These are phyloP conservation scores for Luehdorfia chinensis DNA, from an alignment of 1,140 invertebrate species.

Conservation along the genomic window DNA sequence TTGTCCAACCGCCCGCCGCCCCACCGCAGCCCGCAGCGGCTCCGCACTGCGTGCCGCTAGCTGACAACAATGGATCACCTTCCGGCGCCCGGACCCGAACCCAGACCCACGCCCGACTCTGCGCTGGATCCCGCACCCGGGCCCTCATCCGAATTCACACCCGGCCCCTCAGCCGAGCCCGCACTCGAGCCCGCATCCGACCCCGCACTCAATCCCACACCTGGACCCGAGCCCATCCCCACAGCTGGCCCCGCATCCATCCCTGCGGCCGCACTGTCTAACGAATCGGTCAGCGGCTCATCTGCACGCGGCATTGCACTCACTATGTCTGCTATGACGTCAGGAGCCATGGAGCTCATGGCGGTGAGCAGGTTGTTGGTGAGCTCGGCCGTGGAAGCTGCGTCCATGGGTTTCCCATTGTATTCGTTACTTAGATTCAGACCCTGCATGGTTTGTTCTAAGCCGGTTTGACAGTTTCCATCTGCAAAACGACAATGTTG, in stretches of 20 bases:
- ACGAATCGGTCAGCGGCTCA: slow-evolving; percentile 3
- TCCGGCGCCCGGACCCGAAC: neutral
- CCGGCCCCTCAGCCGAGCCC: neutral
- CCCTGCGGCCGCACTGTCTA: neutral
- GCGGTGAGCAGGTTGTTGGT: slow-evolving; percentile 43
- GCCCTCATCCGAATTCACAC: neutral
- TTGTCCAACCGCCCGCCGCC: no score
- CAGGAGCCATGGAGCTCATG: slow-evolving; percentile 35
- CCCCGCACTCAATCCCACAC: neutral
- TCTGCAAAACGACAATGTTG: no score
- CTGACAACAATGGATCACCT: neutral
- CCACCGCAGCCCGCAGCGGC: neutral
- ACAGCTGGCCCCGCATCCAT: neutral
- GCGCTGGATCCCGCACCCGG: neutral
- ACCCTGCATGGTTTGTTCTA: neutral
- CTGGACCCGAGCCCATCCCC: neutral
- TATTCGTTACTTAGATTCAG: slow-evolving; percentile 4
- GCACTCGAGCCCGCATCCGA: neutral
- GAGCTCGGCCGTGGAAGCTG: slow-evolving; percentile 26
- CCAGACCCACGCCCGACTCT: no score
- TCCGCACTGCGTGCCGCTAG: neutral
- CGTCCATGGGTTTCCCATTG: slow-evolving; percentile 23
- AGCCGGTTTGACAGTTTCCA: slow-evolving; percentile 1
- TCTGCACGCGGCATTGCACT: slow-evolving; percentile 17
- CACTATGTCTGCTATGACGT: slow-evolving; percentile 22